Evolutionary conservation across 1,140 invertebrate genomes (phyloP).

Genomic region (Macrosteles quadrilineatus): DNA sequence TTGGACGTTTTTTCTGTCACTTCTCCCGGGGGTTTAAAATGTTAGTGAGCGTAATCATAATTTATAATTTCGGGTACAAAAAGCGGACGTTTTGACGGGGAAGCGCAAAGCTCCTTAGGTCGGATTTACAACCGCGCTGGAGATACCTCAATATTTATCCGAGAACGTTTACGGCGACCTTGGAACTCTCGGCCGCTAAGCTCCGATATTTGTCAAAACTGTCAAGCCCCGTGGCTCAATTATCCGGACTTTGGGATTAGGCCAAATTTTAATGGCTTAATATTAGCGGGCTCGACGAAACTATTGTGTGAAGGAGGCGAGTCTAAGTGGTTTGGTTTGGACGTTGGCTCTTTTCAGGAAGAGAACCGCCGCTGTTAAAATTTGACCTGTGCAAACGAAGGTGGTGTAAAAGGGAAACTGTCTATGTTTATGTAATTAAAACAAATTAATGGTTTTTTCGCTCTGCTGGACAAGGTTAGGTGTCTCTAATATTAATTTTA

Average conservation of each 20-base stretch:
- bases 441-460: too few species aligned
- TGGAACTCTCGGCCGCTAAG: neutral
- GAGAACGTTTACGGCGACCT: neutral
- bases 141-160: slow-evolving; percentile 18
- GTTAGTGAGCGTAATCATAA: slow-evolving; percentile 19
- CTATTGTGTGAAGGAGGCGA: too few species aligned
- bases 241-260: slow-evolving; percentile 17
- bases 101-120: slow-evolving; percentile 7
- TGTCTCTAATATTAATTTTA: too few species aligned
- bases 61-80: slow-evolving; percentile 18
- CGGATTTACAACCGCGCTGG: neutral
- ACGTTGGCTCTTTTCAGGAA: too few species aligned
- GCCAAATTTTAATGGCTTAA: slow-evolving; percentile 22
- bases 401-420: too few species aligned
- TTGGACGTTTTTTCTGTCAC: neutral
- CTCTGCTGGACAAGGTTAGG: too few species aligned
- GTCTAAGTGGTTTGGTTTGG: too few species aligned
- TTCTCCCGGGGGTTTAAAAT: slow-evolving; percentile 1
- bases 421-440: too few species aligned
- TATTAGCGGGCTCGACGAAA: too few species aligned
- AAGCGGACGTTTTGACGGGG: slow-evolving; percentile 21
- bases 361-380: too few species aligned
- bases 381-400: too few species aligned
- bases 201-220: slow-evolving; percentile 24
- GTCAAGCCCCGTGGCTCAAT: slow-evolving; percentile 12